Conservation (phyloP, 2,797 vertebrate genomes). For the Gorsachius magnificus region DNA sequence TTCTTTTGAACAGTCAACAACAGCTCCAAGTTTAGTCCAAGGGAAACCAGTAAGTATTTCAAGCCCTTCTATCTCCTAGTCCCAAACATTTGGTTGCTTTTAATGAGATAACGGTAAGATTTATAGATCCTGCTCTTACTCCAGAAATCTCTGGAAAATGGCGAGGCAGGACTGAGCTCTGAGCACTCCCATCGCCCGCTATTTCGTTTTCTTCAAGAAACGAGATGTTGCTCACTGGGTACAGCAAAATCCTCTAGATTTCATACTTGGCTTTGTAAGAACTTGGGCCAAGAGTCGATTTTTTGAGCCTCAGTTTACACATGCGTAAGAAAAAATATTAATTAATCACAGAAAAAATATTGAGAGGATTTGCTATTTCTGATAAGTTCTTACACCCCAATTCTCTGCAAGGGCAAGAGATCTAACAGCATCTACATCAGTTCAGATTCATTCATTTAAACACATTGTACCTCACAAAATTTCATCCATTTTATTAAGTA, state of each 20-base stretch:
- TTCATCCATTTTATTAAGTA: neutral
- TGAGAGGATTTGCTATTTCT: neutral
- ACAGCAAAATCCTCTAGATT: neutral
- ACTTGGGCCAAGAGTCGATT: neutral
- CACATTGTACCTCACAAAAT: neutral
- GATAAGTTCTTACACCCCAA: neutral
- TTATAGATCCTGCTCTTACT: neutral
- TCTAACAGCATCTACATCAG: neutral
- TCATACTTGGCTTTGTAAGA: neutral
- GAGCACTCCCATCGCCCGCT: neutral
- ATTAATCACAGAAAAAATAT: neutral
- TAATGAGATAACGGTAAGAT: neutral
- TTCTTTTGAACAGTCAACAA: slow-evolving; percentile 33
- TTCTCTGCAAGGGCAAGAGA: neutral
- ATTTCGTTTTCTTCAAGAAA: neutral
- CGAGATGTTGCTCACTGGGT: neutral
- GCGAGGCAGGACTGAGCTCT: neutral
- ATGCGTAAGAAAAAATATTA: neutral
- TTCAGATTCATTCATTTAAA: neutral
- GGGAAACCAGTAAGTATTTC: neutral
- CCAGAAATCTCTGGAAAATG: slow-evolving; percentile 20
- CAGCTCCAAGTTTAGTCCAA: slow-evolving; percentile 10
- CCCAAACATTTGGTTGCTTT: slow-evolving; percentile 35
- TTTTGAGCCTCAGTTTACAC: neutral
- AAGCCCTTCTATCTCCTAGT: neutral